phyloP scores from a whole-genome alignment of 2,888 invertebrate species.

The Pristionchus fissidentatus region DNA sequence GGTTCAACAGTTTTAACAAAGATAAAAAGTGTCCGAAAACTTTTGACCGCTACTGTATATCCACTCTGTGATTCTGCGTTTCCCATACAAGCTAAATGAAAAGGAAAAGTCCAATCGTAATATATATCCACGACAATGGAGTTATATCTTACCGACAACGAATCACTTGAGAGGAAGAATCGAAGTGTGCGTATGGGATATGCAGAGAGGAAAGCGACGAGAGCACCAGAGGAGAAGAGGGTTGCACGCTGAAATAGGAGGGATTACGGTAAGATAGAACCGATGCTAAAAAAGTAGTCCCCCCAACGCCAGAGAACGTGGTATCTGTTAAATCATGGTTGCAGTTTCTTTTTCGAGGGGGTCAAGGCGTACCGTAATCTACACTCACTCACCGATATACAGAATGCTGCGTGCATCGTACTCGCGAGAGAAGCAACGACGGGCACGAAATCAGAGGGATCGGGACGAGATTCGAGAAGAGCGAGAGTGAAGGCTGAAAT shows the following conservation, averaged over 20 bases:
- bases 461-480: slow-evolving; percentile 30
- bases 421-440: background rate
- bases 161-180: slow-evolving; percentile 52
- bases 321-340: too few relatives aligned
- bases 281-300: background rate
- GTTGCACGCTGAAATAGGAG: slow-evolving; percentile 23
- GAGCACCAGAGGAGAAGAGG: slow-evolving; percentile 48
- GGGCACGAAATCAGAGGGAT: slow-evolving; percentile 45
- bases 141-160: slow-evolving; percentile 31
- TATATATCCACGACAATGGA: too few relatives aligned
- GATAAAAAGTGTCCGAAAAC: too few relatives aligned
- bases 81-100: background rate
- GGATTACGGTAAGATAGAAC: background rate
- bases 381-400: slow-evolving; percentile 42
- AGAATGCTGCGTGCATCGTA: slow-evolving; percentile 49
- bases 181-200: slow-evolving; percentile 54
- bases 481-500: background rate
- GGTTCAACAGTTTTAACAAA: too few relatives aligned
- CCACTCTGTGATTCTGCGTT: background rate
- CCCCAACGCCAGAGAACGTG: too few relatives aligned
- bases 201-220: slow-evolving; percentile 52
- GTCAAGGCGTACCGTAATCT: background rate
- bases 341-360: too few relatives aligned
- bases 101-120: too few relatives aligned
- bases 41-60: too few relatives aligned